Conservation (phyloP, 1,140 invertebrate genomes). For the Ctenoplectra terminalis region DNA sequence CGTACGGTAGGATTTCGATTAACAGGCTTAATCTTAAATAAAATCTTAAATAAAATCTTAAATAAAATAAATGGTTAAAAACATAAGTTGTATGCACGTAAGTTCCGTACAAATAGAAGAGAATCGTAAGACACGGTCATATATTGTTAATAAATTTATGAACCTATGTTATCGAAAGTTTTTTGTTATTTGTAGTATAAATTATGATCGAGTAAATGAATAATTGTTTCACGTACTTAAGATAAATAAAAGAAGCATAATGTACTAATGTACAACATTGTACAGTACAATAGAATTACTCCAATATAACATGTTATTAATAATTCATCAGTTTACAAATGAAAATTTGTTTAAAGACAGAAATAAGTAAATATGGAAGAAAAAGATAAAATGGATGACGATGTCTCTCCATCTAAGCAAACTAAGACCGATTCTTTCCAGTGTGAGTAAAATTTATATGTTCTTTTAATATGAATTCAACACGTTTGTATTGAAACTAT, state of each 20-base stretch:
- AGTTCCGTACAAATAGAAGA: no score
- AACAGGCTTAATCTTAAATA: no score
- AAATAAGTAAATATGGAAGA: slow-evolving; percentile 30
- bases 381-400: slow-evolving; percentile 21
- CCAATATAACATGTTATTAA: not conserved
- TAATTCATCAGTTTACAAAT: not conserved
- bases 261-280: not conserved
- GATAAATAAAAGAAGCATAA: no score
- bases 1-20: no score
- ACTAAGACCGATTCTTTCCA: slow-evolving; percentile 51
- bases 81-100: no score
- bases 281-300: not conserved
- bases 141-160: no score
- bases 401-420: slow-evolving; percentile 64
- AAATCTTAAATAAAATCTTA: no score
- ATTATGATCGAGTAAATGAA: not conserved
- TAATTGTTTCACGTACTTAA: no score
- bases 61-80: no score
- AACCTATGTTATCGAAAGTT: no score
- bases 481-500: slow-evolving; percentile 7
- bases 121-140: no score
- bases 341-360: not conserved
- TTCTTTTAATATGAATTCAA: not conserved
- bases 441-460: slow-evolving; percentile 32
- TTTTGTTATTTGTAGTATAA: not conserved